phyloP scores from a whole-genome alignment of 2,113 vertebrate species.

The Sapayoa aenigma region DNA sequence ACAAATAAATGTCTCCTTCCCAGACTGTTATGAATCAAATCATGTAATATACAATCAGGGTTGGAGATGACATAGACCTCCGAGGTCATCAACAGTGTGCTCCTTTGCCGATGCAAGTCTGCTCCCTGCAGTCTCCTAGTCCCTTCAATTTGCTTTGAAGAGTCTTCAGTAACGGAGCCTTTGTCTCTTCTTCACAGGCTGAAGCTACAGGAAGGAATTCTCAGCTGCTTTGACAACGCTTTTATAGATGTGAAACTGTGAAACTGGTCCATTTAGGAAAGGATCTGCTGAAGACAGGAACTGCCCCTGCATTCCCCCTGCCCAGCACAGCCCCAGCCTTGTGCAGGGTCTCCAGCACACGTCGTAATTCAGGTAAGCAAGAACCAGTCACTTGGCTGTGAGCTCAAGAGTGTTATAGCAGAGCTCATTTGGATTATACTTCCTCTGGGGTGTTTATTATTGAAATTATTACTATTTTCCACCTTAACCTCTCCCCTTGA shows the following conservation, averaged over 20 bases:
- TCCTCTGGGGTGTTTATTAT: background rate
- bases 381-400: background rate
- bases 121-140: background rate
- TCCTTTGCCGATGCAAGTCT: background rate
- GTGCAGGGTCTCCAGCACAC: background rate
- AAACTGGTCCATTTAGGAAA: background rate
- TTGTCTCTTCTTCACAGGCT: background rate
- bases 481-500: background rate
- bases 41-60: background rate
- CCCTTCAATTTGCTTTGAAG: background rate
- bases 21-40: background rate
- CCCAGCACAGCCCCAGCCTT: background rate
- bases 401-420: background rate
- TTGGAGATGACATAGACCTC: background rate
- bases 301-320: background rate
- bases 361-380: background rate
- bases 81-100: background rate
- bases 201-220: background rate
- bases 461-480: background rate
- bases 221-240: background rate
- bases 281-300: background rate
- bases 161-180: background rate
- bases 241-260: background rate
- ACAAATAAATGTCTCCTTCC: conserved; percentile 12
- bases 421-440: background rate